Base-by-base conservation (phyloP, 2,797 vertebrate genomes). In the Hoplostethus mediterraneus region DNA sequence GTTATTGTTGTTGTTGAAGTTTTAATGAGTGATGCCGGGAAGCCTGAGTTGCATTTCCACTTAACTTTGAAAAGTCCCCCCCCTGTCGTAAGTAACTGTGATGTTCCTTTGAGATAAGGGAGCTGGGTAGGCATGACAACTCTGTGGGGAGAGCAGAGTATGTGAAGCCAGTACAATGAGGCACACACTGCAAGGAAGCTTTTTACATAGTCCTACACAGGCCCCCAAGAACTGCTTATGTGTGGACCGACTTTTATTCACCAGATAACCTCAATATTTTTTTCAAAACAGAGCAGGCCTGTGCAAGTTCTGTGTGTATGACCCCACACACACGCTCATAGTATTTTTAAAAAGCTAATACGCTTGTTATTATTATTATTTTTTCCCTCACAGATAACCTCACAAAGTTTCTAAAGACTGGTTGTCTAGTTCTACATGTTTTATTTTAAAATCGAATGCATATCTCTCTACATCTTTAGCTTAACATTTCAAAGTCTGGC, bases 41-140 rank as follows among this genome's bases (percentile, higher is more conserved):
- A 89, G 67, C 74, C 58, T 45, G 77, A 79, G 78, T 84, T 87
- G 83, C 81, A 80, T 88, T 90, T 90, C 84, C 79, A 84, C 84
- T 85, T 76, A 87, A 89, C 85, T 90, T 91, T 85, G 60, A 63
- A 73, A 86, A 90, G 49, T 84, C 14, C 0, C 5, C 53, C 61
- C 51, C 54, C 47, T 55, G 82, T 91, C 58, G 87, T 83, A 89
- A 92, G 89, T 88, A 90, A 90, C 87, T 90, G 92, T 90, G 92
- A 93, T 92, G 92, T 92, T 93, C 90, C 91, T 93, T 93, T 93
- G 92, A 93, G 92, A 93, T 93, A 93, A 93, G 92, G 86, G 90
- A 91, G 90, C 90, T n/a, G 91, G 90, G 92, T 93, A 88, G 92
- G 92, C 92, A 93, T 93, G 92, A 93, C 92, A 93, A 93, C 92